Evolutionary conservation across 1,140 invertebrate genomes (phyloP).

Genomic region (Neuroterus valhalla): DNA sequence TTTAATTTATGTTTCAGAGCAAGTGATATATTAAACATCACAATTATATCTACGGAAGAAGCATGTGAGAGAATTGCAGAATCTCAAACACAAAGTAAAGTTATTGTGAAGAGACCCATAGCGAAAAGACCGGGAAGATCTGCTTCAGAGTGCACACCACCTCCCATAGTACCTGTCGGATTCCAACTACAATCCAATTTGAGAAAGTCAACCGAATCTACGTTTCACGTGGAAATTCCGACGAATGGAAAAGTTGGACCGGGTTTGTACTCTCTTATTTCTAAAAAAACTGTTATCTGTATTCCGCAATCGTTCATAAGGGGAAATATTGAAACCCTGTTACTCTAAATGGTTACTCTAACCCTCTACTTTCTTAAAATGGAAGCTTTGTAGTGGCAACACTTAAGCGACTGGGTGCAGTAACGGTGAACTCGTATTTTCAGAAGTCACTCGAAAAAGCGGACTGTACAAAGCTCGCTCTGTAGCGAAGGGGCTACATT

Average conservation of each 20-base stretch:
- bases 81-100: constrained; percentile 70
- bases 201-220: constrained; percentile 54
- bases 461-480: too few species aligned
- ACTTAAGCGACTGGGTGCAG: too few species aligned
- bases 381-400: too few species aligned
- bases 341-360: too few species aligned
- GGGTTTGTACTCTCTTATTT: constrained; percentile 63
- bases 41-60: constrained; percentile 77
- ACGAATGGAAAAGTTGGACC: constrained; percentile 64
- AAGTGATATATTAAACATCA: constrained; percentile 77
- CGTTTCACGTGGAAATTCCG: constrained; percentile 56
- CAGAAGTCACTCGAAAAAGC: too few species aligned
- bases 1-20: constrained; percentile 73
- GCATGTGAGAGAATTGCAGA: constrained; percentile 58
- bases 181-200: constrained; percentile 55
- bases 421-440: too few species aligned
- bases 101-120: constrained; percentile 77
- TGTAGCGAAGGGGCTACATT: too few species aligned
- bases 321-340: too few species aligned
- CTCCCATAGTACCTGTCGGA: constrained; percentile 48
- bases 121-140: constrained; percentile 75
- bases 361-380: too few species aligned
- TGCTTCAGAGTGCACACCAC: constrained; percentile 71
- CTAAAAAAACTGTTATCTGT: constrained; percentile 2
- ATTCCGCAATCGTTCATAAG: too few species aligned